phyloP scores from a whole-genome alignment of 1,140 invertebrate species.

The Atta cephalotes region DNA sequence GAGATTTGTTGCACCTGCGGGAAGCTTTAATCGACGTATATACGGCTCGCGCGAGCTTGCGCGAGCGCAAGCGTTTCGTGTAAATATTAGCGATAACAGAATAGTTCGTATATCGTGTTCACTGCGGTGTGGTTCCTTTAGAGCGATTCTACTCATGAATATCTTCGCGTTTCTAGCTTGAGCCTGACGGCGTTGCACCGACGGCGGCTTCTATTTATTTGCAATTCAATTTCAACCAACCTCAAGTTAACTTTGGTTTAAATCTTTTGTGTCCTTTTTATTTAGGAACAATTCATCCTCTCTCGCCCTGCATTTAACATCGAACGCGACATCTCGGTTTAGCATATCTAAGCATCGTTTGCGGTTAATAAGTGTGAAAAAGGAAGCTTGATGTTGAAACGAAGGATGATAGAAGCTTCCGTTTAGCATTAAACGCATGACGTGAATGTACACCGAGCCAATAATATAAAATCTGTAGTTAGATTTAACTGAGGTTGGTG shows the following conservation, averaged over 20 bases:
- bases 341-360: not conserved
- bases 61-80: constrained; percentile 47
- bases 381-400: too few relatives aligned
- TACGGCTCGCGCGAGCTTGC: constrained; percentile 17
- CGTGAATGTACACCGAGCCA: constrained; percentile 13
- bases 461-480: constrained; percentile 1
- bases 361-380: not conserved
- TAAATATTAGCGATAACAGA: constrained; percentile 70
- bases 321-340: not conserved
- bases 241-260: not conserved
- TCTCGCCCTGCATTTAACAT: not conserved
- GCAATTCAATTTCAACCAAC: not conserved
- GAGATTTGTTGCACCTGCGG: constrained; percentile 47
- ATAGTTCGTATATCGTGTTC: constrained; percentile 36
- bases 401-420: not conserved
- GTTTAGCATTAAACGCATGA: constrained; percentile 3
- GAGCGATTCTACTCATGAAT: constrained; percentile 30
- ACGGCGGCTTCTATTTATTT: not conserved
- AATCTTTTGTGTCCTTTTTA: not conserved
- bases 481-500: constrained; percentile 15
- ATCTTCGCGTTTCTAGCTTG: constrained; percentile 8
- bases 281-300: constrained; percentile 7
- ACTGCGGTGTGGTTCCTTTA: constrained; percentile 10
- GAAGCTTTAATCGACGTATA: constrained; percentile 53
- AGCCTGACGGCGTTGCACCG: constrained; percentile 14